phyloP scores from a whole-genome alignment of 2,888 invertebrate genomes.

The Cephalotes varians region DNA sequence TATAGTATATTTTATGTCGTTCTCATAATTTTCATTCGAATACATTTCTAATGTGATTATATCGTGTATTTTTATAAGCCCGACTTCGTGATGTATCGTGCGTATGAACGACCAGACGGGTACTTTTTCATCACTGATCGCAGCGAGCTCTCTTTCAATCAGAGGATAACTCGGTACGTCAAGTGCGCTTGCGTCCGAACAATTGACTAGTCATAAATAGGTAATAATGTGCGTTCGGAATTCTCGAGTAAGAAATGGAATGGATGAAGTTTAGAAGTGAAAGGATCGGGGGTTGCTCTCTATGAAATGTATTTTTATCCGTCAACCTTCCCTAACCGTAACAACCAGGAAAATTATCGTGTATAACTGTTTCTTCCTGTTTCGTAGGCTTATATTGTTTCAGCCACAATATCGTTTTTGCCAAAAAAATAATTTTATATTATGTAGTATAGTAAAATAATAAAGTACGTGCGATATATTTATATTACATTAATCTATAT shows the following conservation, averaged over 20 bases:
- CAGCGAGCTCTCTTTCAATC: neutral
- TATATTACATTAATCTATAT: neutral
- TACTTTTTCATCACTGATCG: slow-evolving; percentile 13
- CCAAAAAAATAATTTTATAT: neutral
- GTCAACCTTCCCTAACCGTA: neutral
- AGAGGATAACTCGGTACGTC: neutral
- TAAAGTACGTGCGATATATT: neutral
- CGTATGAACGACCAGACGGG: neutral
- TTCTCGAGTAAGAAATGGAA: neutral
- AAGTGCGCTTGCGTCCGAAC: slow-evolving; percentile 36
- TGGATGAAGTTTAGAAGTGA: neutral
- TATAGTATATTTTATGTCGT: slow-evolving; percentile 35
- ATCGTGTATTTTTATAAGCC: neutral
- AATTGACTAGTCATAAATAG: neutral
- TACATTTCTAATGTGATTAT: slow-evolving; percentile 1
- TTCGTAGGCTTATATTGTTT: neutral
- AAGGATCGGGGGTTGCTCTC: neutral
- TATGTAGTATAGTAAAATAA: neutral
- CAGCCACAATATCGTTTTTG: neutral
- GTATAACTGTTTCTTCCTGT: neutral
- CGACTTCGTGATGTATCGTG: neutral
- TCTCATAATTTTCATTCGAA: slow-evolving; percentile 28
- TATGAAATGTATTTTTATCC: slow-evolving; percentile 3
- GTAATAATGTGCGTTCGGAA: neutral
- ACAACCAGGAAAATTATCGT: neutral